Percentiles rank a stretch among this genome's conserved stretches.
Evolutionary conservation across 2,888 invertebrate genomes (phyloP).

Genomic region (Laspeyria flexula): DNA sequence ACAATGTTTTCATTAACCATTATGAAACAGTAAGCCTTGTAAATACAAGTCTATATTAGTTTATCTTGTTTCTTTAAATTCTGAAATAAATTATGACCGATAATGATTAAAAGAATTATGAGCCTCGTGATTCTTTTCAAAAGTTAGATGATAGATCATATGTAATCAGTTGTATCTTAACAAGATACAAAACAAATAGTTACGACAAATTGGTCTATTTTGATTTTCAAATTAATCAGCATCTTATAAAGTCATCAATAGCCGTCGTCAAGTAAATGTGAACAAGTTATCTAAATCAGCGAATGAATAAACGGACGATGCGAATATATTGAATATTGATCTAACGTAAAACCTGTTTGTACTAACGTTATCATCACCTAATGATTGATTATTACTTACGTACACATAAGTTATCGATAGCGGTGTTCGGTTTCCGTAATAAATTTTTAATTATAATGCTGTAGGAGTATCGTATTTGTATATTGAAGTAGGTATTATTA

Average conservation of each 20-base stretch:
- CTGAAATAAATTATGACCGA: too few relatives aligned
- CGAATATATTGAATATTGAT: conserved; percentile 32
- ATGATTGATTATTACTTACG: conserved; percentile 48
- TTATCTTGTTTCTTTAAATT: too few relatives aligned
- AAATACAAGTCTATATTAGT: too few relatives aligned
- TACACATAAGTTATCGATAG: conserved; percentile 21
- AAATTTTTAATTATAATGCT: conserved; percentile 10
- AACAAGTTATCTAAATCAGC: conserved; percentile 8
- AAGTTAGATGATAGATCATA: too few relatives aligned
- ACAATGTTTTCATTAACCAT: too few relatives aligned
- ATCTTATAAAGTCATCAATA: conserved; percentile 6
- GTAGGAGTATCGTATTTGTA: neutral
- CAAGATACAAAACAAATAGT: neutral
- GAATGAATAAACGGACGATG: conserved; percentile 9
- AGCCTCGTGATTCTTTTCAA: too few relatives aligned
- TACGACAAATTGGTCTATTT: neutral
- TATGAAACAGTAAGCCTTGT: too few relatives aligned
- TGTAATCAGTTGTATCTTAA: too few relatives aligned
- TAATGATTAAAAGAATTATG: too few relatives aligned
- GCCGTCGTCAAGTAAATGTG: conserved; percentile 1
- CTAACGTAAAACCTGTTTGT: conserved; percentile 30
- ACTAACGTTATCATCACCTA: conserved; percentile 35
- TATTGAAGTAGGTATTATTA: neutral
- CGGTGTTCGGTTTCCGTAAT: conserved; percentile 23
- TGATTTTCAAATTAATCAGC: conserved; percentile 1